These are phyloP conservation scores for Mesorhabditis spiculigera DNA, from an alignment of 2,888 invertebrate species.

Conservation along the genomic window DNA sequence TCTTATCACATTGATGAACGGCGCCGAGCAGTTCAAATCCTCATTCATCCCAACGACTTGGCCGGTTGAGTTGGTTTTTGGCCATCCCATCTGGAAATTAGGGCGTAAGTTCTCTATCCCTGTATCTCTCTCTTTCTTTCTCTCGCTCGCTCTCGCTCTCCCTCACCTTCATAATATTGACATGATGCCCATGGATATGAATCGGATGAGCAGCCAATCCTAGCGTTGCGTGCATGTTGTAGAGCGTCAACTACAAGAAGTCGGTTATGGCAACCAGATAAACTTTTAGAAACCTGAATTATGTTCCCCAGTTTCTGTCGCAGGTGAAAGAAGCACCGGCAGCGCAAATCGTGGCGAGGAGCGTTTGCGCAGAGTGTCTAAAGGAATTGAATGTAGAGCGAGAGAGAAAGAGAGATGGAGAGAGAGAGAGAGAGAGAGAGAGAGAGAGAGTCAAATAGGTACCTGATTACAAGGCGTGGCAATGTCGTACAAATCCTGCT, in stretches of 20 bases:
- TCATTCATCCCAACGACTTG: slow-evolving; percentile 40
- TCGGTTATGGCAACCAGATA: background rate
- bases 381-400: too few relatives aligned
- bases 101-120: background rate
- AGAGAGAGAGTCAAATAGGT: background rate
- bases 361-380: slow-evolving; percentile 20
- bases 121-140: background rate
- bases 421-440: background rate
- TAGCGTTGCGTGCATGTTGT: slow-evolving; percentile 51
- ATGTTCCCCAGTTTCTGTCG: slow-evolving; percentile 44
- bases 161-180: slow-evolving; percentile 46
- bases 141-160: background rate
- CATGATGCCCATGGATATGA: slow-evolving; percentile 53
- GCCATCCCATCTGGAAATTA: slow-evolving; percentile 35
- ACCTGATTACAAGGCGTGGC: slow-evolving; percentile 22
- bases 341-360: slow-evolving; percentile 32
- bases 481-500: slow-evolving; percentile 28
- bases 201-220: slow-evolving; percentile 46
- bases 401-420: slow-evolving; percentile 15
- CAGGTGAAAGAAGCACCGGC: slow-evolving; percentile 49
- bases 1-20: slow-evolving; percentile 13
- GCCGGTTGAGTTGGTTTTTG: slow-evolving; percentile 36
- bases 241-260: slow-evolving; percentile 37
- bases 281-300: slow-evolving; percentile 32
- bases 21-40: slow-evolving; percentile 34